These are phyloP conservation scores for Ecliptopera silaceata DNA, from an alignment of 2,888 invertebrate genomes.

Conservation along the genomic window DNA sequence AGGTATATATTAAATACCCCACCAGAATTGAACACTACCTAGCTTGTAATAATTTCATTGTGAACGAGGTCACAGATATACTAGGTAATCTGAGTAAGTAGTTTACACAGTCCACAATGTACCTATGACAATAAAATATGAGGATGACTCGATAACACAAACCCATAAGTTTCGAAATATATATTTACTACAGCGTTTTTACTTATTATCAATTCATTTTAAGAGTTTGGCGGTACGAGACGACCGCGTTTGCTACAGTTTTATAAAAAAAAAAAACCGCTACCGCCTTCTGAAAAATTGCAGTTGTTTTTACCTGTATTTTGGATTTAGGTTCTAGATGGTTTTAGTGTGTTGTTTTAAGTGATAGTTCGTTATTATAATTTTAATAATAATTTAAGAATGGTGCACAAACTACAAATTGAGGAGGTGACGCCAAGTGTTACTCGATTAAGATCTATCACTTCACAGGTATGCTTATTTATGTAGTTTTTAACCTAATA, in stretches of 20 bases:
- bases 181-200: not conserved
- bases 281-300: conserved; percentile 1
- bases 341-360: conserved; percentile 1
- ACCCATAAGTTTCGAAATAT: conserved; percentile 14
- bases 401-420: conserved; percentile 38
- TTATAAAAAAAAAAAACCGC: not conserved
- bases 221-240: conserved; percentile 4
- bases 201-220: conserved; percentile 18
- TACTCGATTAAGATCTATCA: conserved; percentile 53
- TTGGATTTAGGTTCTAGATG: not conserved
- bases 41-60: too few relatives aligned
- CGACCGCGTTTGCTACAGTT: conserved; percentile 7
- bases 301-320: not conserved
- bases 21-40: too few relatives aligned
- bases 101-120: not conserved
- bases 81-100: too few relatives aligned
- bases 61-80: too few relatives aligned
- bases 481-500: too few relatives aligned
- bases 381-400: conserved; percentile 20
- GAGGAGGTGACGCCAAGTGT: conserved; percentile 39
- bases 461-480: conserved; percentile 56
- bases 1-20: too few relatives aligned
- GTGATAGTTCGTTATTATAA: not conserved
- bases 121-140: conserved; percentile 9
- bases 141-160: conserved; percentile 20